Evolutionary conservation across 2,797 vertebrate species (phyloP).

Genomic region (Chromis chromis): DNA sequence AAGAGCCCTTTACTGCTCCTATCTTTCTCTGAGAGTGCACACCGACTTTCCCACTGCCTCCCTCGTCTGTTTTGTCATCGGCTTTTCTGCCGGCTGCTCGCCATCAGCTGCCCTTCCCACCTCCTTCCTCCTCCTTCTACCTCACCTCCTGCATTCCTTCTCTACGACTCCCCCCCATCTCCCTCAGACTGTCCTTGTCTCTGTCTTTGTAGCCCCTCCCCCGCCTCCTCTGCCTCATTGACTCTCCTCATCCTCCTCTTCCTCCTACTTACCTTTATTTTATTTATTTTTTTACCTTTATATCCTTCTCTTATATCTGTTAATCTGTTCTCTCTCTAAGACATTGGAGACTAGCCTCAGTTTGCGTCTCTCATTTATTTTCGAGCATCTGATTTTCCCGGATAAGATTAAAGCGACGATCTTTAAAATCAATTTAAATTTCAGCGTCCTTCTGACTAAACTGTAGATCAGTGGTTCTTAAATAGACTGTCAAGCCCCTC

Average conservation of each 20-base stretch:
- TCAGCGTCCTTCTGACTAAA: too few relatives aligned
- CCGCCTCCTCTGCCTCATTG: constrained; percentile 24
- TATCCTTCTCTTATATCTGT: background rate
- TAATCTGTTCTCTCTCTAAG: background rate
- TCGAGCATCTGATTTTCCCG: too few relatives aligned
- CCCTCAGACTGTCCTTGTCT: constrained; percentile 41
- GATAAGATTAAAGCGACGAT: background rate
- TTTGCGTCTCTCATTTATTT: background rate
- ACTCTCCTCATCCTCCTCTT: constrained; percentile 37
- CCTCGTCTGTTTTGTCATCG: constrained; percentile 40
- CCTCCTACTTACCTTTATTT: background rate
- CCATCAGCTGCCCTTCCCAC: constrained; percentile 14
- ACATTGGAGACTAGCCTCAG: background rate
- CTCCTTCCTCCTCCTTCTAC: constrained; percentile 26
- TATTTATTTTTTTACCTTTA: background rate
- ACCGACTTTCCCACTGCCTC: background rate
- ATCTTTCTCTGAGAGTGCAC: background rate
- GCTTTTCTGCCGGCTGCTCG: constrained; percentile 35
- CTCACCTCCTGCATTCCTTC: constrained; percentile 28
- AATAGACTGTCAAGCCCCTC: too few relatives aligned
- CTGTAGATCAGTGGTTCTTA: too few relatives aligned
- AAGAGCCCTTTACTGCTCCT: too few relatives aligned
- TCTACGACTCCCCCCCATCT: background rate
- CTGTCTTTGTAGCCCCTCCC: constrained; percentile 25
- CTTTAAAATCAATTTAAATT: too few relatives aligned